phyloP scores from a whole-genome alignment of 1,140 invertebrate species.

The Bombyx mandarina region DNA sequence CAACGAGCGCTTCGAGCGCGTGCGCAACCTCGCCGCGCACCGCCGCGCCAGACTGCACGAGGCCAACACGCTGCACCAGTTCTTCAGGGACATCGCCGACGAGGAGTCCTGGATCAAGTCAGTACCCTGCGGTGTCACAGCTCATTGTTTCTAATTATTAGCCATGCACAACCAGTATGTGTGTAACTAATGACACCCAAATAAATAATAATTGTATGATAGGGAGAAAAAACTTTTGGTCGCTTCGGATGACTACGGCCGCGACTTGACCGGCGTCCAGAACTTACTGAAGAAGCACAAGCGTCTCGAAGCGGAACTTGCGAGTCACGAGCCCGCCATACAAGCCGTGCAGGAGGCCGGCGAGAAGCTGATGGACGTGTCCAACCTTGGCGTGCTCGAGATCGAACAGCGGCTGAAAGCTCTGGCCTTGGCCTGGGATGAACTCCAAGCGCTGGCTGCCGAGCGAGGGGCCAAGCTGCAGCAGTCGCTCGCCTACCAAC shows the following conservation, averaged over 20 bases:
- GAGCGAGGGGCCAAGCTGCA: conserved; percentile 93
- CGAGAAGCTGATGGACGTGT: conserved; percentile 96
- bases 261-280: conserved; percentile 97
- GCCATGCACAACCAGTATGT: neutral
- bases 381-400: conserved; percentile 96
- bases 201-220: neutral
- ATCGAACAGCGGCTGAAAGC: conserved; percentile 92
- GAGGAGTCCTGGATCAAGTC: conserved; percentile 99
- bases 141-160: too few relatives aligned
- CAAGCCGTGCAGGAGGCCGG: conserved; percentile 96
- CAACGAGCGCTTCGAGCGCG: conserved; percentile 94
- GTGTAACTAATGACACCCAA: neutral
- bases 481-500: conserved; percentile 95
- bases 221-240: conserved; percentile 98
- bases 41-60: conserved; percentile 91
- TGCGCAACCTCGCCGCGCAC: conserved; percentile 93
- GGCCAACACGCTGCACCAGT: conserved; percentile 98
- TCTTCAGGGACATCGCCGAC: conserved; percentile 99
- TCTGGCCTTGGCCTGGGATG: conserved; percentile 90
- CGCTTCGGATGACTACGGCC: conserved; percentile 97
- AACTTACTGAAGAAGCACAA: conserved; percentile 99
- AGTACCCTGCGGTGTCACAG: conserved; percentile 21
- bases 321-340: conserved; percentile 96
- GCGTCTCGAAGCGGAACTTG: conserved; percentile 94
- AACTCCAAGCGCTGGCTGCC: conserved; percentile 89